Base-by-base conservation (phyloP, 2,797 vertebrate genomes). In the Intellagama lesueurii region DNA sequence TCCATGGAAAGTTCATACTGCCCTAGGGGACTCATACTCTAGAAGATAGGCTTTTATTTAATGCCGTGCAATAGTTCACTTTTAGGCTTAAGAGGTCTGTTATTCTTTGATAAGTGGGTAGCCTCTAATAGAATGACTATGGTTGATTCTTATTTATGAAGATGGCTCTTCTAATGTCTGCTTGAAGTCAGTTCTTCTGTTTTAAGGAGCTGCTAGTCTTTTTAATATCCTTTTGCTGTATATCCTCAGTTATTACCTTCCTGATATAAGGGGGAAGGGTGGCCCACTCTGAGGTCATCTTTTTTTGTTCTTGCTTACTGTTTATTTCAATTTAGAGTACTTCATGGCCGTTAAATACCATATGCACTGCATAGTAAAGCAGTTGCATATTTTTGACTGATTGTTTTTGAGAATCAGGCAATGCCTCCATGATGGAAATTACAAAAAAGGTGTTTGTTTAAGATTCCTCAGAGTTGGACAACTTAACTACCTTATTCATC, bases 181-280 rank as follows among this genome's bases (percentile, higher is more conserved):
- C 78, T 40, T 84, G 44, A 60, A 66, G 2, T 91, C 82, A 87
- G 80, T 94, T 92, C 80, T 88, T 91, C 77, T 49, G 7, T 89
- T 92, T 93, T 95, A 90, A 88, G 83, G 87, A 92, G 66, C 32
- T 81, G 30, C 76, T 91, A 73, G 8, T 77, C 52, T 87, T 90
- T 91, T 95, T 93, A 87, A 77, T 66, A 44, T 40, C 6, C 86
- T 90, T 93, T 83, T 70, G 0, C 69, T 87, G 35, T 93, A 92
- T 93, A 93, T 95, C 94, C 90, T 93, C 95, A 96, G 94, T 96
- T 93, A 88, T 92, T 91, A 66, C 86, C 77, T 94, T 76, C 26
- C 90, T 47, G 89, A 81, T 70, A 35, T 82, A 69, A 89, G 86
- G 79, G 90, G 87, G 17, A 8, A 87, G 70, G 89, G 85, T 91